A percentile compares a stretch with the other conserved stretches of the same genome.
Evolutionary conservation across 2,888 invertebrate species (phyloP).

Genomic region (Tipula vernalis): DNA sequence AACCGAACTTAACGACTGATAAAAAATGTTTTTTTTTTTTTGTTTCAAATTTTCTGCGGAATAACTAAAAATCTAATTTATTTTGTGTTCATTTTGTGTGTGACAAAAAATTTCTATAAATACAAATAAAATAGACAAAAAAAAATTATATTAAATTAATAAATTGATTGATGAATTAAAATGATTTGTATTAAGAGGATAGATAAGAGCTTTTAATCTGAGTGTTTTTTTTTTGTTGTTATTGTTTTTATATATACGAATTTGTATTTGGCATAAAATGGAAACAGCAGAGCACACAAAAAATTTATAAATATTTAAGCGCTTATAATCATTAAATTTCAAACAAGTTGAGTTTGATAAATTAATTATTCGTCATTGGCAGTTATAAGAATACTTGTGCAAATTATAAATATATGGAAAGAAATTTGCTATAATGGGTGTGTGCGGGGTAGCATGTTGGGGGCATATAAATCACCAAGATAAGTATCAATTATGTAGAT

Average conservation of each 20-base stretch:
- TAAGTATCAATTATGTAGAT: background rate
- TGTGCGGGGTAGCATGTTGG: background rate
- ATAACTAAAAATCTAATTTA: background rate
- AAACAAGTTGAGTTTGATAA: background rate
- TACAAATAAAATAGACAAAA: background rate
- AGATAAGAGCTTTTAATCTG: background rate
- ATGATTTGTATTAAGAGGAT: background rate
- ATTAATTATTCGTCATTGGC: background rate
- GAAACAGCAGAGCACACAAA: background rate
- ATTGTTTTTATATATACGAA: no score
- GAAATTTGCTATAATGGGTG: background rate
- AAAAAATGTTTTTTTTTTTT: background rate
- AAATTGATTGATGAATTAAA: conserved; percentile 4
- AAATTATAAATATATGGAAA: background rate
- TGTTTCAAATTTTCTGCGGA: background rate
- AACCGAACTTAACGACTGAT: background rate
- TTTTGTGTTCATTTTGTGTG: background rate
- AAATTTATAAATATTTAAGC: background rate
- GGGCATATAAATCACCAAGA: background rate
- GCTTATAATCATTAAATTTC: background rate
- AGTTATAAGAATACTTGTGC: background rate
- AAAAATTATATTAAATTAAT: background rate
- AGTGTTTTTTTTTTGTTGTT: background rate
- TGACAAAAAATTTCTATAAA: background rate
- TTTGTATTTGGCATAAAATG: background rate